Conservation (phyloP, 2,797 vertebrate species). For the Gymnothorax javanicus region DNA sequence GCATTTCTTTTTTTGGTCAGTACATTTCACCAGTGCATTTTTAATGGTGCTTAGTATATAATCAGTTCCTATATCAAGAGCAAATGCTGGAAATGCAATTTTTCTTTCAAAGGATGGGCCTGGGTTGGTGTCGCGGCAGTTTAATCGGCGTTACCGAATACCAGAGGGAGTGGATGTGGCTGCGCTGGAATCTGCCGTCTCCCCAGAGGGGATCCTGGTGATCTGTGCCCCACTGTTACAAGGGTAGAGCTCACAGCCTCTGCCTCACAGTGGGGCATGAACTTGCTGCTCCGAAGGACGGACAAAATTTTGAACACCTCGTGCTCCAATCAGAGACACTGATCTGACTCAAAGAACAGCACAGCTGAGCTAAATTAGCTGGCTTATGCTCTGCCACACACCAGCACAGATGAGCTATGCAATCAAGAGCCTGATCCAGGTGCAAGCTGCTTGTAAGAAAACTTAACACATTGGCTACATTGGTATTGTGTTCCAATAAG, state of each 20-base stretch:
- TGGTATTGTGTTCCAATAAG: background rate
- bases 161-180: conserved; percentile 72
- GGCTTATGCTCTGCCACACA: background rate
- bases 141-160: conserved; percentile 74
- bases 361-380: background rate
- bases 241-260: conserved; percentile 44
- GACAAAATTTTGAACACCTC: background rate
- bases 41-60: background rate
- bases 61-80: background rate
- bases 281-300: background rate
- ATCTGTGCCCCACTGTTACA: conserved; percentile 73
- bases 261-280: conserved; percentile 42
- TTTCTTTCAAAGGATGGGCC: conserved; percentile 57
- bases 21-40: no score
- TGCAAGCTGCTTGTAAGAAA: background rate
- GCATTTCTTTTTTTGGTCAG: no score
- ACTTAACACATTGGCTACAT: conserved; percentile 23
- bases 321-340: background rate
- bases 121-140: conserved; percentile 72
- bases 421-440: conserved; percentile 38
- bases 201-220: conserved; percentile 72
- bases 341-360: conserved; percentile 23
- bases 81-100: background rate
- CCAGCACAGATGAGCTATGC: conserved; percentile 32
- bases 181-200: conserved; percentile 73